phyloP scores from a whole-genome alignment of 37 sponge, comb jelly and placozoan genomes.

The Bolinopsis microptera region DNA sequence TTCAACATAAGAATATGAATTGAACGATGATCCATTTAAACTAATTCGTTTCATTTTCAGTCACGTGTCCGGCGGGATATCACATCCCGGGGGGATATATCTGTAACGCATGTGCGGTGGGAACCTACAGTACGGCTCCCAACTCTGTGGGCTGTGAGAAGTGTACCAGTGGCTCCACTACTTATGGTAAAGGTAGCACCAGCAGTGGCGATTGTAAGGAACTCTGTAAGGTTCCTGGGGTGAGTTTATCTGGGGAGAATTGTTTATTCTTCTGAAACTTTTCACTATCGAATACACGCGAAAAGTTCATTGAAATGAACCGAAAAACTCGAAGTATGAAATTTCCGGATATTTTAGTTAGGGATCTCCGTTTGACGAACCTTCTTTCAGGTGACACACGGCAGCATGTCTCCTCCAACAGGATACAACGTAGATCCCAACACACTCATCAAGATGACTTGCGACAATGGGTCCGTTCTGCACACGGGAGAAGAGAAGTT shows the following conservation, averaged over 20 bases:
- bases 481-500: neutral
- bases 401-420: neutral
- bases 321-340: too few relatives aligned
- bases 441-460: neutral
- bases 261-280: too few relatives aligned
- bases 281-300: too few relatives aligned
- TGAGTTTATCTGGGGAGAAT: too few relatives aligned
- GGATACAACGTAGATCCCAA: neutral
- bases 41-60: too few relatives aligned
- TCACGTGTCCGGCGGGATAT: neutral
- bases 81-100: neutral
- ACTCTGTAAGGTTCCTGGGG: constrained; percentile 17
- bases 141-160: neutral
- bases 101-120: neutral
- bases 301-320: too few relatives aligned
- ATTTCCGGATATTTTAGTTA: too few relatives aligned
- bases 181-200: constrained; percentile 10
- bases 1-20: too few relatives aligned
- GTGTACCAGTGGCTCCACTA: neutral
- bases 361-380: too few relatives aligned
- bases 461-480: neutral
- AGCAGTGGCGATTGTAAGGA: neutral
- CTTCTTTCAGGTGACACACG: neutral
- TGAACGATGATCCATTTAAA: too few relatives aligned
- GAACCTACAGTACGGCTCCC: neutral